Evolutionary conservation across 2,888 invertebrate species (phyloP), one percentile per base, ranked within the genome.

Genomic region (Orthonychiurus folsomi): DNA sequence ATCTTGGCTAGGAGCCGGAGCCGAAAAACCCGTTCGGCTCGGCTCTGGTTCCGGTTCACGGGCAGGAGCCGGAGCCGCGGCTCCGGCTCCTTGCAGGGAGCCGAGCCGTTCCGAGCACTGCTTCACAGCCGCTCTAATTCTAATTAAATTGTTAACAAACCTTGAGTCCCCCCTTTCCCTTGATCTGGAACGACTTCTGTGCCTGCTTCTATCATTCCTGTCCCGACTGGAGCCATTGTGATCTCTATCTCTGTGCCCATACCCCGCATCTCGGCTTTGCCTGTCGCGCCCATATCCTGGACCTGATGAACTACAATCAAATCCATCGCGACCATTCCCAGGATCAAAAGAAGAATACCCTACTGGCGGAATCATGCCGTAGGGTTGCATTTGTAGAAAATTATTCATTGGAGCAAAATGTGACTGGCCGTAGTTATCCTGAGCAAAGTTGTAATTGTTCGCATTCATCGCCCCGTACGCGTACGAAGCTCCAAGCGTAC

Each of bases 111-210:
- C n/a, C n/a, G n/a, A n/a, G n/a, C 37, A 37, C 15, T 37, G 5
- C 37, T 37, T 5, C 5, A 9, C 15, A 37, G 5, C 9, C 5
- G 15, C 9, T 5, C 9, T 9, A 5, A 37, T 27, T 24, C 18
- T 56, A n/a, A 56, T 26, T 3, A 28, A 20, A 18, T 9, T 15
- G 27, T 9, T 5, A 37, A 54, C 56, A 12, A 21, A 61, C 61
- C 61, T 61, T 53, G 23, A 28, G 23, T 60, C 61, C 23, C 57
- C 53, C 23, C 65, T 61, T 27, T 69, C 68, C 21, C 66, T 58
- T 0, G 69, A 69, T 50, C 66, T 27, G n/a, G 71, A 70, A 20
- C 66, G 66, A 59, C 68, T 69, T 56, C 69, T 54, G 53, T 59
- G 63, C 24, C 63, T 60, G n/a, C 50, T 21, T 56, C 24, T 50